phyloP scores from a whole-genome alignment of 2,888 invertebrate species.

The Amiota minor region DNA sequence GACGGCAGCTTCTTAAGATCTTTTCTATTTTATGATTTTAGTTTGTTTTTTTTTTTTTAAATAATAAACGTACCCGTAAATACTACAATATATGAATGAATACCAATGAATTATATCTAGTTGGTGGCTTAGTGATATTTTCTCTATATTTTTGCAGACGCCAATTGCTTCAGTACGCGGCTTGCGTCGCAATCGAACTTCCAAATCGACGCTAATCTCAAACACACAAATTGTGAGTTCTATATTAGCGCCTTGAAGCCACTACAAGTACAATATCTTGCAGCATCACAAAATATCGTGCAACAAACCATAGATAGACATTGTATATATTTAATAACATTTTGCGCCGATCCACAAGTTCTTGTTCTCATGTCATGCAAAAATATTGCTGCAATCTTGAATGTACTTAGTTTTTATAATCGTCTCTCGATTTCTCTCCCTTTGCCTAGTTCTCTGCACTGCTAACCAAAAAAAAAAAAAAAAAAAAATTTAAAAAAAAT shows the following conservation, averaged over 20 bases:
- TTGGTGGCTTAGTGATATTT: slow-evolving; percentile 61
- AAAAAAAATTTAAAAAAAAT: no score
- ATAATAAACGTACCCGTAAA: no score
- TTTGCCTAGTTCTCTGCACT: slow-evolving; percentile 10
- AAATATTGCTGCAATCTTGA: slow-evolving; percentile 8
- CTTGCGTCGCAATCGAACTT: slow-evolving; percentile 72
- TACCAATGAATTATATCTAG: no score
- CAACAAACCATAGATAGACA: slow-evolving; percentile 5
- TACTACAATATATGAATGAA: no score
- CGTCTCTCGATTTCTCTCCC: no score
- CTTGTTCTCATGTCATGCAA: slow-evolving; percentile 14
- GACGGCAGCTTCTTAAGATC: no score
- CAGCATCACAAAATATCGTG: no score
- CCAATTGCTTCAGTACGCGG: slow-evolving; percentile 71
- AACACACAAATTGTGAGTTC: slow-evolving; percentile 72
- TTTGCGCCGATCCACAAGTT: slow-evolving; percentile 36
- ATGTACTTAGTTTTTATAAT: slow-evolving; percentile 3
- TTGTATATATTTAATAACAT: slow-evolving; percentile 27
- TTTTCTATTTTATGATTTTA: no score
- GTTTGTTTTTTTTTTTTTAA: no score
- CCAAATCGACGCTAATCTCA: slow-evolving; percentile 72
- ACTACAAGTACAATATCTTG: no score
- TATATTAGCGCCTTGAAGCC: not conserved
- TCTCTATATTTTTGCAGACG: slow-evolving; percentile 69
- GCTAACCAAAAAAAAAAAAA: not conserved